Evolutionary conservation across 2,888 invertebrate genomes (phyloP), one percentile per base, ranked within the genome.

Genomic region (Seira musarum): DNA sequence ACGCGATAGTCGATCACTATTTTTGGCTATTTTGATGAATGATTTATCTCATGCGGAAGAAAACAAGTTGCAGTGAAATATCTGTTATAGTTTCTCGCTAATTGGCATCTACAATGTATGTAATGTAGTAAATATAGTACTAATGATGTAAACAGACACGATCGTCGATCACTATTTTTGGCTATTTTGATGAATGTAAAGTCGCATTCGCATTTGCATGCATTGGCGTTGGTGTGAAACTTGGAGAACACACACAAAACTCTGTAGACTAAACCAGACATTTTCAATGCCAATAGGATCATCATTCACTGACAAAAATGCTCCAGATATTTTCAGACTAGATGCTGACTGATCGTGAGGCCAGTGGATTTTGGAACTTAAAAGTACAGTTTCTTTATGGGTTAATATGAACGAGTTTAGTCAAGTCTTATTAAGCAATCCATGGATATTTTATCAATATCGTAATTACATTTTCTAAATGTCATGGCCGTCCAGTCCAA

Each of bases 261-360:
- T 5, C 40, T 13, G 40, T n/a, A n/a, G n/a, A n/a, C n/a, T n/a
- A n/a, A n/a, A n/a, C n/a, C n/a, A 49, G 49, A 49, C 13, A 8
- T 49, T 49, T 49, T 49, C 49, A 49, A 49, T 49, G 49, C 17
- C 49, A 49, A 13, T 49, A 49, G 15, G 15, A 49, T 49, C 49
- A 49, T 49, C 49, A 49, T n/a, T 49, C 49, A n/a, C 49, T 49
- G 49, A 49, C 49, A 30, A 49, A 49, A n/a, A 49, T 49, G 49
- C 49, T 49, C 15, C 49, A 49, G 49, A n/a, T 49, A n/a, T 49
- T 3, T 8, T 8, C 13, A n/a, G 49, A 13, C 2, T 49, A n/a
- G 49, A 49, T 30, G n/a, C n/a, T n/a, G n/a, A n/a, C n/a, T n/a
- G n/a, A n/a, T n/a, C n/a, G n/a, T n/a, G n/a, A n/a, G n/a, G n/a